Conservation (phyloP, 2,888 invertebrate genomes). For the Sarcophaga subvicina region DNA sequence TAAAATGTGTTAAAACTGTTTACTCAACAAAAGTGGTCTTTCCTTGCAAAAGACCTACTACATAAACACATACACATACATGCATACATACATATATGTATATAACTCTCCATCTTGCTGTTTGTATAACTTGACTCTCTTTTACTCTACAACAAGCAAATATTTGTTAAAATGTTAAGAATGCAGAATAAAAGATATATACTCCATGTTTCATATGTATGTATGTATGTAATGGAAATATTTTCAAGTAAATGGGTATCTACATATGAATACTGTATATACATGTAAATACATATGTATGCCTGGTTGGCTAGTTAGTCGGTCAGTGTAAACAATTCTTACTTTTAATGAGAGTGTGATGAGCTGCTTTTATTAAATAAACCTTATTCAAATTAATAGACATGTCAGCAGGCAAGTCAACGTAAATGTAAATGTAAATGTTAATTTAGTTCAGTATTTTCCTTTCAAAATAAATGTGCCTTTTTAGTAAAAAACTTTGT, state of each 20-base stretch:
- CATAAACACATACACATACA: not conserved
- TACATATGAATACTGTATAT: slow-evolving; percentile 42
- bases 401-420: slow-evolving; percentile 23
- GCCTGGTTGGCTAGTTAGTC: not conserved
- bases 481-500: no score
- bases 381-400: slow-evolving; percentile 57
- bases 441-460: not conserved
- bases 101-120: not conserved
- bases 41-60: not conserved
- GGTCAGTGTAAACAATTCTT: slow-evolving; percentile 1
- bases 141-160: slow-evolving; percentile 50
- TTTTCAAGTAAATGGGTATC: not conserved
- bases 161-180: slow-evolving; percentile 57
- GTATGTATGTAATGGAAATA: not conserved
- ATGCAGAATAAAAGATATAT: not conserved
- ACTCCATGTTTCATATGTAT: not conserved
- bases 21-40: slow-evolving; percentile 56
- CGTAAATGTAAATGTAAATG: not conserved
- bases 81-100: not conserved
- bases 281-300: no score
- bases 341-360: slow-evolving; percentile 44
- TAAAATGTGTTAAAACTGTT: slow-evolving; percentile 66
- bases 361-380: slow-evolving; percentile 58
- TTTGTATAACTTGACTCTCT: slow-evolving; percentile 60
- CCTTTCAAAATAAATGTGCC: not conserved